Evolutionary conservation across 2,113 vertebrate species (phyloP).

Genomic region (Suricata suricatta): DNA sequence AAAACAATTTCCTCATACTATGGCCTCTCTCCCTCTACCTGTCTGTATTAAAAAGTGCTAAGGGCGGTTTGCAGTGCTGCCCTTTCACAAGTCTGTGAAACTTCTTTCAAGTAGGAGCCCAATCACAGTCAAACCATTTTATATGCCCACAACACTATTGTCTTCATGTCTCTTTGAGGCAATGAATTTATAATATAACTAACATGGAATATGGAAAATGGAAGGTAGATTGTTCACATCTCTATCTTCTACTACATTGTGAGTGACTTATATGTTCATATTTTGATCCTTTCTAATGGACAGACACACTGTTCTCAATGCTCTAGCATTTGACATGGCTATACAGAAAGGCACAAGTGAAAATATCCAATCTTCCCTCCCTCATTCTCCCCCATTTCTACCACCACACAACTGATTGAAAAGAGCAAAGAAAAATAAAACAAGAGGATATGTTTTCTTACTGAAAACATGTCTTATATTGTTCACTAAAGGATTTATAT

Average conservation of each 20-base stretch:
- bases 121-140: slow-evolving; percentile 14
- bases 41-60: neutral
- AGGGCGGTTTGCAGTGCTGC: neutral
- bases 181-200: slow-evolving; percentile 5
- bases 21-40: neutral
- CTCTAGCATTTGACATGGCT: neutral
- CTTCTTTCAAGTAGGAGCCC: slow-evolving; percentile 27
- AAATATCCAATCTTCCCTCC: neutral
- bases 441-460: neutral
- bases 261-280: neutral
- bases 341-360: neutral
- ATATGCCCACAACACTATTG: neutral
- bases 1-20: slow-evolving; percentile 49
- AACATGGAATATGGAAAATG: neutral
- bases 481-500: neutral
- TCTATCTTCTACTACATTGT: slow-evolving; percentile 2
- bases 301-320: neutral
- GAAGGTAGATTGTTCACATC: neutral
- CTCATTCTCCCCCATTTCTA: too few species aligned
- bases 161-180: slow-evolving; percentile 23
- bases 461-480: neutral
- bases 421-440: slow-evolving; percentile 31
- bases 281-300: neutral
- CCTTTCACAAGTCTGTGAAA: neutral
- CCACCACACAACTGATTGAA: neutral